Percentiles rank a stretch among this genome's conserved stretches.
phyloP scores from a whole-genome alignment of 2,888 invertebrate species.

The Noctua comes region DNA sequence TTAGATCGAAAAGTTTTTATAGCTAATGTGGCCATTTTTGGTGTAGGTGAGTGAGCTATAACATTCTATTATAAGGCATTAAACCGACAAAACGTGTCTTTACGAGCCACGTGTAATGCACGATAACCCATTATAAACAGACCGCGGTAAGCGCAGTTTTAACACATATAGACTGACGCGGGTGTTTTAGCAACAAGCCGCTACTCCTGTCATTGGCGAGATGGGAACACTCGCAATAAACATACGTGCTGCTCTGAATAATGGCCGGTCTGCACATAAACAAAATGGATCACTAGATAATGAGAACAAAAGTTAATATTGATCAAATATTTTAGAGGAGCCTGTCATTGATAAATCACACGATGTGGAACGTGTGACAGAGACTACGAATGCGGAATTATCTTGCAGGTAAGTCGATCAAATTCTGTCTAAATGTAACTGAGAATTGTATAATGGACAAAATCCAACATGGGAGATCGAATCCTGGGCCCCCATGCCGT shows the following conservation, averaged over 20 bases:
- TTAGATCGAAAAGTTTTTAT: constrained; percentile 51
- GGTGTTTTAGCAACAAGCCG: neutral
- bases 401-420: constrained; percentile 71
- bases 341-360: constrained; percentile 65
- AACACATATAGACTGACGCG: neutral
- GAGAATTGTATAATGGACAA: neutral
- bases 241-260: neutral
- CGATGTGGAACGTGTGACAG: constrained; percentile 35
- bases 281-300: neutral
- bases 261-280: neutral
- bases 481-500: neutral
- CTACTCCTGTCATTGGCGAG: neutral
- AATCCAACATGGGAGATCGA: neutral
- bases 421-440: neutral
- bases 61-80: neutral
- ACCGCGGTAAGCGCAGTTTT: neutral
- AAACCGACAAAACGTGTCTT: neutral
- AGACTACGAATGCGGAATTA: constrained; percentile 63
- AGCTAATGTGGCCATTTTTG: constrained; percentile 69
- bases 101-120: neutral
- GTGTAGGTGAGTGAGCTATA: constrained; percentile 67
- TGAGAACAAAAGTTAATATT: neutral
- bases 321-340: constrained; percentile 60
- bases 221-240: neutral
- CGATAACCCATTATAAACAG: neutral